Conservation (phyloP, 2,113 vertebrate genomes). For the Oreochromis niloticus region DNA sequence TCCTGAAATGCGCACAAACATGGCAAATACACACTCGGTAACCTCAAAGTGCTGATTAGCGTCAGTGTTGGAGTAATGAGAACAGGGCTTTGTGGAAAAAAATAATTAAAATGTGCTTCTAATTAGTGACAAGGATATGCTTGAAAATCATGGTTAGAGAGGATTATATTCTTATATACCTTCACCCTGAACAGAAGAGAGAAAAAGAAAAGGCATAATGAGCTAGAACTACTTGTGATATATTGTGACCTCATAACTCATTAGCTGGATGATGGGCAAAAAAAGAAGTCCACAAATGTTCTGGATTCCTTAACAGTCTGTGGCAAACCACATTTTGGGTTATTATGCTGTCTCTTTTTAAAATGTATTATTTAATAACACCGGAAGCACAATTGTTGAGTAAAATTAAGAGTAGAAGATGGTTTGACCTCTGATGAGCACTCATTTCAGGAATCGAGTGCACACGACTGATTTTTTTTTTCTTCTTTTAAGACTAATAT, state of each 20-base stretch:
- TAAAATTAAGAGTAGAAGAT: neutral
- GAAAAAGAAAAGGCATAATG: neutral
- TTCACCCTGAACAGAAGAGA: neutral
- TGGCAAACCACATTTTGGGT: neutral
- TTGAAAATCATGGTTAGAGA: neutral
- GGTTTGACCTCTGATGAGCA: neutral
- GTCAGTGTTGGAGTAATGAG: conserved; percentile 12
- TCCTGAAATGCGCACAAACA: neutral
- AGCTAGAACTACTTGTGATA: neutral
- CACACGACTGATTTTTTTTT: neutral
- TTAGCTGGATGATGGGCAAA: neutral
- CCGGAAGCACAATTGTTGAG: neutral
- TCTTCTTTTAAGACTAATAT: neutral
- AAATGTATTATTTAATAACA: neutral
- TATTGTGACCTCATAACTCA: neutral
- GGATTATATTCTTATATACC: neutral
- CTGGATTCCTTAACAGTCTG: neutral
- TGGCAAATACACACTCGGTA: neutral
- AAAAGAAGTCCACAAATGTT: neutral
- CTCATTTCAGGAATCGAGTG: neutral
- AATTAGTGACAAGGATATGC: conserved; percentile 2
- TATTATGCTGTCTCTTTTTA: neutral
- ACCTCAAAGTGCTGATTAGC: neutral
- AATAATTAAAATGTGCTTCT: neutral
- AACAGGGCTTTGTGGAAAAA: neutral